Evolutionary conservation across 2,797 vertebrate genomes (phyloP), one percentile per base, ranked within the genome.

Genomic region (Anolis apletophallus): DNA sequence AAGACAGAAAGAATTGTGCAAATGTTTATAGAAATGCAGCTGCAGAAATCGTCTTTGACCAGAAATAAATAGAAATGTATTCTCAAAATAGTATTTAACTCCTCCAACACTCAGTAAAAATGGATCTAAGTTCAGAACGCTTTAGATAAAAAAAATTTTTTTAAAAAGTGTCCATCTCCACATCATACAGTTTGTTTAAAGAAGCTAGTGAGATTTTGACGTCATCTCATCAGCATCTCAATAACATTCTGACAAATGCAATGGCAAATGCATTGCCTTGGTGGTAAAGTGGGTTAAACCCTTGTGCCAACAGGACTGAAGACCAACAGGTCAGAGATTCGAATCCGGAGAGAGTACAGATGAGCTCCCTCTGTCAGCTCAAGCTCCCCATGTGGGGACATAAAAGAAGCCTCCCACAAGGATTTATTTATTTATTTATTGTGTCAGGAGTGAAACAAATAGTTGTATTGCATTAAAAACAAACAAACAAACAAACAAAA

Each of bases 1-100:
- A 29, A 50, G 8, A 57, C 2, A n/a, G 81, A 57, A 17, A 59
- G 40, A 90, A 73, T 50, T 13, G 26, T 89, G 84, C 54, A 89
- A 90, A 79, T 88, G 55, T 79, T 69, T 80, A 74, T 54, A 81
- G 88, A 90, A 83, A 34, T 55, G 23, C 34, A 78, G 32, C 32
- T 32, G 61, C 50, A 76, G 17, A 50, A 90, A 68, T 86, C 90
- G 83, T 87, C 92, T 81, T 86, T 80, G 92, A 50, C 46, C 85
- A 87, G 81, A 94, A 93, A 93, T 82, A 92, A 90, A 86, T n/a
- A 0, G 3, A 10, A 91, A 84, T 67, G 90, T 91, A 73, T 71
- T 34, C 87, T n/a, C 81, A 72, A 90, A 89, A 90, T 81, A 86
- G 89, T 73, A 26, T 81, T 80, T 75, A 88, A 74, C 4, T 32